These are phyloP conservation scores for Camponotus floridanus DNA, from an alignment of 1,140 invertebrate species.

Conservation along the genomic window DNA sequence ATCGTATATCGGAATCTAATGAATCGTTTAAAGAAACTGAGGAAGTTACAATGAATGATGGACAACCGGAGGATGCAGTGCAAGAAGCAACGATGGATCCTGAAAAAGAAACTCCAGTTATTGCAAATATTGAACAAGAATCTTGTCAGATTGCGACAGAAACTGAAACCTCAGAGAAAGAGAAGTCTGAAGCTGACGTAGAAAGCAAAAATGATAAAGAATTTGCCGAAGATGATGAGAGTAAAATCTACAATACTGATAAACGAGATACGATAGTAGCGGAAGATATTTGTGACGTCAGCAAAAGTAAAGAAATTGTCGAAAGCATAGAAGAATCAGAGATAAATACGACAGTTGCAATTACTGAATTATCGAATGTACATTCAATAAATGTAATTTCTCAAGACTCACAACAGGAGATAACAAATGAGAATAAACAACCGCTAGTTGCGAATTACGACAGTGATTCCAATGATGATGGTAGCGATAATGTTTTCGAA, in stretches of 20 bases:
- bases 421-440: slow-evolving; percentile 37
- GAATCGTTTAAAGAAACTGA: slow-evolving; percentile 62
- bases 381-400: neutral
- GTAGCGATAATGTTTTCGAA: slow-evolving; percentile 79
- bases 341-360: neutral
- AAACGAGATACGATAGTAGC: neutral
- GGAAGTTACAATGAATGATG: slow-evolving; percentile 24
- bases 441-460: slow-evolving; percentile 80
- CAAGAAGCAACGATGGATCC: slow-evolving; percentile 15
- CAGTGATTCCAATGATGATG: slow-evolving; percentile 77
- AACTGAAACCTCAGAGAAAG: neutral
- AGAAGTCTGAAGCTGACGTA: slow-evolving; percentile 2
- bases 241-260: neutral
- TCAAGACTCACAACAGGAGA: slow-evolving; percentile 14
- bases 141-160: neutral
- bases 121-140: neutral
- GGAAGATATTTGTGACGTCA: neutral
- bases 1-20: slow-evolving; percentile 70
- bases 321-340: neutral
- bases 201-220: slow-evolving; percentile 5
- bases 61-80: neutral
- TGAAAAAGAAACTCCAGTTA: neutral
- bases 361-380: neutral
- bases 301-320: neutral
- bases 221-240: neutral